Percentiles rank a stretch among this genome's conserved stretches.
Conservation (phyloP, 2,113 vertebrate genomes). For the Carassius gibelio region DNA sequence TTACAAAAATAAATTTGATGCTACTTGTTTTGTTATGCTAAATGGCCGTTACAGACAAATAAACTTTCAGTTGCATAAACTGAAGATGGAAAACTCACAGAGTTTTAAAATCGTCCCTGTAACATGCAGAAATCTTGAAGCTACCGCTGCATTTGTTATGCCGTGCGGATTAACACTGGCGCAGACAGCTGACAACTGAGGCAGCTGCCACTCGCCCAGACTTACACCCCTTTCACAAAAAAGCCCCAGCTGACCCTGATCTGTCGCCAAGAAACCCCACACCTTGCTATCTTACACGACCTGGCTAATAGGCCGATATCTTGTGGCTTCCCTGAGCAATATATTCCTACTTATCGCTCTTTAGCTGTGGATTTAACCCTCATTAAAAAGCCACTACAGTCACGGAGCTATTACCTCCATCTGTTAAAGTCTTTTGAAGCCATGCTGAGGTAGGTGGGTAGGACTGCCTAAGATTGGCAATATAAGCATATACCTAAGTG, state of each 20-base stretch:
- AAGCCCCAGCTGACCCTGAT: conserved; percentile 36
- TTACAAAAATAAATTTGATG: background rate
- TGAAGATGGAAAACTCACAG: background rate
- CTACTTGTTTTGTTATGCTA: background rate
- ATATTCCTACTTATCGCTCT: conserved; percentile 31
- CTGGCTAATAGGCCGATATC: conserved; percentile 23
- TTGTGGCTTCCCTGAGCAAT: background rate
- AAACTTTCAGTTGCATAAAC: background rate
- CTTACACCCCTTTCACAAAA: conserved; percentile 32
- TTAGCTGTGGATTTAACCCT: conserved; percentile 23
- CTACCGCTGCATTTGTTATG: conserved; percentile 3
- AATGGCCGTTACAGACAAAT: background rate
- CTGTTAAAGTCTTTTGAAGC: too few relatives aligned
- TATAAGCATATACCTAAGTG: background rate
- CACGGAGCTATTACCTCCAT: background rate
- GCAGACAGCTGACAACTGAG: conserved; percentile 56
- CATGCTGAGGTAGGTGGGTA: background rate
- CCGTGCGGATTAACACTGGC: conserved; percentile 43
- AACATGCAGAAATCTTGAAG: conserved; percentile 4
- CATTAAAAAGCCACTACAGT: conserved; percentile 32
- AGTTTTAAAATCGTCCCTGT: background rate
- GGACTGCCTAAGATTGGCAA: background rate
- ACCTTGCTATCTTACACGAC: conserved; percentile 36
- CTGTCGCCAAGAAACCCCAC: conserved; percentile 27
- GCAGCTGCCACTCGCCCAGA: conserved; percentile 55